Evolutionary conservation across 2,888 invertebrate species (phyloP), one percentile per base, ranked within the genome.

Genomic region (Rotaria macrura): DNA sequence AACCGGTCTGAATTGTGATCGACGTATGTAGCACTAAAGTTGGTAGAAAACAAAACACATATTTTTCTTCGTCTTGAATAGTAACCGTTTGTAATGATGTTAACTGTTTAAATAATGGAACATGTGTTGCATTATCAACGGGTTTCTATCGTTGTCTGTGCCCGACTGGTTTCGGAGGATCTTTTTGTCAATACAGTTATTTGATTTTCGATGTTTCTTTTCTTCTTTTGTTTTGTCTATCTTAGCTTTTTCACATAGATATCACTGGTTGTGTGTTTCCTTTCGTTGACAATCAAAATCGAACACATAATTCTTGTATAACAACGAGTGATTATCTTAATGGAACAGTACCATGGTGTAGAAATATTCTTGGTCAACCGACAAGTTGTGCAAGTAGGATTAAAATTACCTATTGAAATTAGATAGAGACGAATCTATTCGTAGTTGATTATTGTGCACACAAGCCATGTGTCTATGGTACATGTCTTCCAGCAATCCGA

Each of bases 1-100:
- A 25, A 84, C 86, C 14, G 84, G 86, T n/a, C 23, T 40, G 10
- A 74, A 86, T 47, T 86, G 86, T 84, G 84, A 74, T 83, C 84
- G 79, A 79, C 79, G 79, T 79, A 43, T 4, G 79, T 43, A 25
- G 43, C 34, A 79, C 12, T 43, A 20, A 38, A 40, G 10, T 6
- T 12, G 25, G 4, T 2, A 43, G 17, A 23, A 79, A 79, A 1
- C 14, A 25, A 29, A 40, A 10, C 25, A 6, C 9, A 14, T 43
- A 2, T 40, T 25, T 43, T 79, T 25, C 23, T 57, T 57, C 10
- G 2, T 57, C 10, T 65, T 34, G 1, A 47, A 65, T 65, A 79
- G 79, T 79, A 3, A 20, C 43, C 0, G 25, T n/a, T n/a, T 79
- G 79, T 43, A 43, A 38, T 43, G 43, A 43, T 79, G 14, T 43